Conservation (phyloP, 2,113 vertebrate genomes). For the Ascaphus truei region DNA sequence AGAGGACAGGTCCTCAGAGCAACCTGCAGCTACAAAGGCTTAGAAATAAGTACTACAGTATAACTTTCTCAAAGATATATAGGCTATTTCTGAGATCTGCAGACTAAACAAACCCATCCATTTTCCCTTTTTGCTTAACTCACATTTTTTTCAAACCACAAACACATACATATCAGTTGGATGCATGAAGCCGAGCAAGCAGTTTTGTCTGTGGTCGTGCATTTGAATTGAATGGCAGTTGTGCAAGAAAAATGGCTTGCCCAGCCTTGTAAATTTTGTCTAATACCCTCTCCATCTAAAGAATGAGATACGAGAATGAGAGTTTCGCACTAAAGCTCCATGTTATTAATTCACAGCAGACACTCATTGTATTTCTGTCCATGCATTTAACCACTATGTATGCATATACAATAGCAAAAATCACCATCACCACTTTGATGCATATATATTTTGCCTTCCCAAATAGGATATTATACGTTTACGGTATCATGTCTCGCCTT, state of each 20-base stretch:
- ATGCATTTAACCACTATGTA: too few relatives aligned
- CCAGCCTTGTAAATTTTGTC: not conserved
- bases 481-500: too few relatives aligned
- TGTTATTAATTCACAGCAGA: conserved; percentile 7
- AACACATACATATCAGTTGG: not conserved
- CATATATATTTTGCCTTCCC: not conserved
- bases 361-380: conserved; percentile 1
- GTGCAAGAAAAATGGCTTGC: not conserved
- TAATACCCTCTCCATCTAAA: too few relatives aligned
- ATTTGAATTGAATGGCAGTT: not conserved
- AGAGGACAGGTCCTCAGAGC: too few relatives aligned
- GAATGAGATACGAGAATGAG: conserved; percentile 16
- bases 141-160: too few relatives aligned
- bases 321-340: not conserved
- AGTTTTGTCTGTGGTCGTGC: not conserved
- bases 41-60: too few relatives aligned
- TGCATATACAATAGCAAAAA: not conserved
- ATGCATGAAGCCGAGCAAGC: not conserved
- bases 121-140: too few relatives aligned
- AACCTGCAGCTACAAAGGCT: too few relatives aligned
- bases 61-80: too few relatives aligned
- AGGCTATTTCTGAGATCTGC: too few relatives aligned
- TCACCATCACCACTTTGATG: not conserved
- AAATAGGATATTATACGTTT: not conserved
- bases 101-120: too few relatives aligned